Evolutionary conservation across 2,888 invertebrate species (phyloP).

Genomic region (Crocallis elinguaria): DNA sequence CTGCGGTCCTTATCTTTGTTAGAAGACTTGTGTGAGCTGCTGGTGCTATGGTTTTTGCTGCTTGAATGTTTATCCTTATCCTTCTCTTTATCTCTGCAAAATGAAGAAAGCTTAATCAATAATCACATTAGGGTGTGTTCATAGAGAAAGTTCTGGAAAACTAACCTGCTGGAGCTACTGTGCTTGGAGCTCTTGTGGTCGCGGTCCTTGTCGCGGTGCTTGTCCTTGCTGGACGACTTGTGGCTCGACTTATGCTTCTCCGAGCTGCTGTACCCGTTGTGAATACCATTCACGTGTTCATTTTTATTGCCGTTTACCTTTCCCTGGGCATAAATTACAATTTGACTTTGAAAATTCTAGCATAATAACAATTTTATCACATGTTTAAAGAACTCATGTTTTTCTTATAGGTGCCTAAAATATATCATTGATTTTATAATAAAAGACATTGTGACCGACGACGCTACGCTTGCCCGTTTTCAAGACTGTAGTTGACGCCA

Average conservation of each 20-base stretch:
- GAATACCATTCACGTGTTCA: slow-evolving; percentile 91
- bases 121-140: slow-evolving; percentile 22
- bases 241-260: slow-evolving; percentile 86
- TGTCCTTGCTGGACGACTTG: slow-evolving; percentile 88
- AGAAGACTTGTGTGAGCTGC: slow-evolving; percentile 83
- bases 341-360: slow-evolving; percentile 29
- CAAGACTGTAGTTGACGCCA: slow-evolving; percentile 92
- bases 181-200: slow-evolving; percentile 84
- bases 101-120: slow-evolving; percentile 25
- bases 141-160: slow-evolving; percentile 68
- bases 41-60: slow-evolving; percentile 82
- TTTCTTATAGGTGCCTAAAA: neutral
- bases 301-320: slow-evolving; percentile 83
- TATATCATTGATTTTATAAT: slow-evolving; percentile 30
- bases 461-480: slow-evolving; percentile 71
- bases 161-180: slow-evolving; percentile 80
- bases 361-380: neutral
- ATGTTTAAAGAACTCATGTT: neutral
- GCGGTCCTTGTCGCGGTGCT: slow-evolving; percentile 88
- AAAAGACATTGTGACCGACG: slow-evolving; percentile 45
- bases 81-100: slow-evolving; percentile 78
- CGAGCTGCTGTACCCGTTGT: slow-evolving; percentile 88
- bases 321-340: slow-evolving; percentile 56
- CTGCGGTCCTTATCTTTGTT: slow-evolving; percentile 81
- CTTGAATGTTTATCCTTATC: slow-evolving; percentile 83